These are phyloP conservation scores for Acanthisitta chloris DNA, from an alignment of 2,113 vertebrate species.

Conservation along the genomic window DNA sequence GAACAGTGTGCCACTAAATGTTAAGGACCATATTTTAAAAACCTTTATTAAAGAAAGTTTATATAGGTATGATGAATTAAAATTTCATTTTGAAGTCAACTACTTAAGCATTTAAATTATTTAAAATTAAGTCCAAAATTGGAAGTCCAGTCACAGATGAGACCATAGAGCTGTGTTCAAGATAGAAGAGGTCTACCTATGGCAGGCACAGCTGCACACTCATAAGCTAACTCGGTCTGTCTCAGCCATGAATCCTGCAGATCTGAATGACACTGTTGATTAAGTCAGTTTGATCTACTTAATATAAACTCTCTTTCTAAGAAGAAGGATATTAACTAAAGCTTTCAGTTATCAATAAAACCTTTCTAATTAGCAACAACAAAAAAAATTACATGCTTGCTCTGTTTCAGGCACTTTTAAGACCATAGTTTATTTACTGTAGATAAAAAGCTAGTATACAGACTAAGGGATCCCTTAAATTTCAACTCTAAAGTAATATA, in stretches of 20 bases:
- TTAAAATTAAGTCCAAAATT: background rate
- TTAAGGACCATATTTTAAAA: background rate
- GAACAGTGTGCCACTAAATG: background rate
- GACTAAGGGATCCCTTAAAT: conserved; percentile 81
- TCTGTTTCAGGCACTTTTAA: conserved; percentile 88
- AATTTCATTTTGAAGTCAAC: background rate
- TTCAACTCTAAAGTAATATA: conserved; percentile 78
- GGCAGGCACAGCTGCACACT: background rate
- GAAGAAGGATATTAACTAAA: background rate
- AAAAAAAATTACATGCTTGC: conserved; percentile 69
- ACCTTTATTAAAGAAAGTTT: background rate
- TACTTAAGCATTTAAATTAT: background rate
- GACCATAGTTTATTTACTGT: conserved; percentile 87
- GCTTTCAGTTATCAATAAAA: background rate
- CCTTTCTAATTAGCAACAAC: conserved; percentile 50
- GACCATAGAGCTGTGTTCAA: background rate
- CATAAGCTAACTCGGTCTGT: background rate
- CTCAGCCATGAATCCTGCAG: background rate
- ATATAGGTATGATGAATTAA: background rate
- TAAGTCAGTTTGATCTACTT: background rate
- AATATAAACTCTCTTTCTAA: background rate
- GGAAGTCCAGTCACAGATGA: background rate
- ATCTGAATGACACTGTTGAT: background rate
- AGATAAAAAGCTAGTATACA: conserved; percentile 89
- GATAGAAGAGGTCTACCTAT: background rate